phyloP scores from a whole-genome alignment of 2,888 invertebrate species.

The Tipula unca region DNA sequence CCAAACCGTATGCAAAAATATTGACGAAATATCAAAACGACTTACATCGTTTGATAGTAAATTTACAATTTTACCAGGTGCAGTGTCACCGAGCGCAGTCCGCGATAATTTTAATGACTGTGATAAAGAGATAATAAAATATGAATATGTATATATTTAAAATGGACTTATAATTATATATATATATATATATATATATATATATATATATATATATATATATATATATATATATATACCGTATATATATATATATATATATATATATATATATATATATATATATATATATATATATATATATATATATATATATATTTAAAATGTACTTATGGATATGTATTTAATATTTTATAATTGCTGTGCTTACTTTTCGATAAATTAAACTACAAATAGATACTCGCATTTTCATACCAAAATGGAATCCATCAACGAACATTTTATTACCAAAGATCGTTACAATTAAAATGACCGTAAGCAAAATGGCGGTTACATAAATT shows the following conservation, averaged over 20 bases:
- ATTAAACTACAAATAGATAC: constrained; percentile 75
- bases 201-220: too few species aligned
- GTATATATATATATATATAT: too few species aligned
- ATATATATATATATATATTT: too few species aligned
- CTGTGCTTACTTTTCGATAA: constrained; percentile 64
- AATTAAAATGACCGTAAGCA: constrained; percentile 35
- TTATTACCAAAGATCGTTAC: constrained; percentile 50
- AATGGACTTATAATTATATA: background rate
- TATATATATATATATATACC: too few species aligned
- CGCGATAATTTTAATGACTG: constrained; percentile 56
- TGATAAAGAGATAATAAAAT: constrained; percentile 21
- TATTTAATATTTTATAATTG: background rate
- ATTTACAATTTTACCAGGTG: constrained; percentile 81
- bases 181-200: too few species aligned
- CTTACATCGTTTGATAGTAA: constrained; percentile 80
- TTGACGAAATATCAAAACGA: constrained; percentile 67
- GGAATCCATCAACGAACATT: constrained; percentile 58
- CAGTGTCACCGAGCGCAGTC: constrained; percentile 68
- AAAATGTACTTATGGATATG: too few species aligned
- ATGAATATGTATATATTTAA: background rate
- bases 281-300: too few species aligned
- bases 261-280: too few species aligned
- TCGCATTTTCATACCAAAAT: constrained; percentile 72
- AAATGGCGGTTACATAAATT: constrained; percentile 47
- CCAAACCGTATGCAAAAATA: constrained; percentile 73